Evolutionary conservation across 2,113 vertebrate genomes (phyloP), one percentile per base, ranked within the genome.

Genomic region (Probosciger aterrimus): DNA sequence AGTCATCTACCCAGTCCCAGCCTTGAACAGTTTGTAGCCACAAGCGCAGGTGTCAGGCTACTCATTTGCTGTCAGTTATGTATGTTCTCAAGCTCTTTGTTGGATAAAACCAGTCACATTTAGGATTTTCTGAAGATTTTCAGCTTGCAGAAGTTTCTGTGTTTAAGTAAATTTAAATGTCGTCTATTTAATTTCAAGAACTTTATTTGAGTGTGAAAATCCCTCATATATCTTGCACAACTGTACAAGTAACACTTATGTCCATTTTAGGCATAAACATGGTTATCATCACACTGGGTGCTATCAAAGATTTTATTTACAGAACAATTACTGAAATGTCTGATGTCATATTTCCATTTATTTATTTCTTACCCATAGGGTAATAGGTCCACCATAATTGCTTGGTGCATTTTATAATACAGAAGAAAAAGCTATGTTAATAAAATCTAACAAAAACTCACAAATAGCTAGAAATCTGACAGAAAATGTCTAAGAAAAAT

Each of bases 351-450:
- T 98, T 98, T 99, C 98, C 98, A 99, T 98, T 99, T 98, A 98
- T 98, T 98, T 98, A 98, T 99, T 99, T 99, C 99, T 99, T 99
- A 99, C 99, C 99, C 99, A 99, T 99, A 99, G 99, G 99, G 99
- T 99, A 99, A 99, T 99, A 99, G 98, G 99, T 99, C 99, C 99
- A 99, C 98, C 98, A 98, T 98, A 99, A 98, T 98, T 98, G 98
- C 95, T 98, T 98, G 99, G 98, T 99, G 99, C 96, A 98, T 99
- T 98, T 98, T 98, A 99, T 98, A 99, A 99, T 98, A 99, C 98
- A 99, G 98, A 99, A 97, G 95, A 75, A 97, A 99, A 98, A 96
- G 97, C 99, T 99, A 99, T 98, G 99, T 99, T 99, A 99, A 99
- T 98, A 97, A 94, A 97, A 98, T 97, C 98, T 98, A 98, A 98